phyloP scores from a whole-genome alignment of 1,140 invertebrate genomes.

The Wiebesia pumilae region DNA sequence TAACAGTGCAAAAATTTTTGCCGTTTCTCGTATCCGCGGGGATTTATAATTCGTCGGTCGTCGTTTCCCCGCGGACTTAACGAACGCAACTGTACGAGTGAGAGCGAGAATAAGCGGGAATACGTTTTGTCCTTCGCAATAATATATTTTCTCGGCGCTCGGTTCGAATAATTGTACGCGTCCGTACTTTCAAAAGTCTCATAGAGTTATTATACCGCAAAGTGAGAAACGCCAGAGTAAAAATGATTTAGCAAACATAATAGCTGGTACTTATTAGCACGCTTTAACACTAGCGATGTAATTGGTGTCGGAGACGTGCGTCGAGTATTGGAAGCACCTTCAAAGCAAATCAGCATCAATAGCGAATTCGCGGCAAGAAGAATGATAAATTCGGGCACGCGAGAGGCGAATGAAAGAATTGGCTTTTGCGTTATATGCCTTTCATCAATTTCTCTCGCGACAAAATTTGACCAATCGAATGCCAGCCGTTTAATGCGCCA shows the following conservation, averaged over 20 bases:
- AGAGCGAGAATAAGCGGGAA: neutral
- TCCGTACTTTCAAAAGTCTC: neutral
- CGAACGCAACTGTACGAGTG: neutral
- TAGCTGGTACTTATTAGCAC: conserved; percentile 1
- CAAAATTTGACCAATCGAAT: neutral
- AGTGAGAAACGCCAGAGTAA: neutral
- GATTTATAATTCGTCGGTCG: neutral
- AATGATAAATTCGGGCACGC: too few relatives aligned
- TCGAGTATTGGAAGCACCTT: conserved; percentile 3
- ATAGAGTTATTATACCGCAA: too few relatives aligned
- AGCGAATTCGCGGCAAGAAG: neutral
- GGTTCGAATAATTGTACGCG: neutral
- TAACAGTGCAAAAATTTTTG: conserved; percentile 26
- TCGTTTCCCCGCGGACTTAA: neutral
- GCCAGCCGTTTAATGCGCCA: neutral
- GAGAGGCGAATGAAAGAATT: too few relatives aligned
- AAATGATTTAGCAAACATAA: conserved; percentile 10
- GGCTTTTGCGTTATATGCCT: too few relatives aligned
- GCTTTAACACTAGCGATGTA: conserved; percentile 14
- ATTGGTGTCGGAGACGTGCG: conserved; percentile 28
- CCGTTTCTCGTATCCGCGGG: neutral
- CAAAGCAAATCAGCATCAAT: neutral
- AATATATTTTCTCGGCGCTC: neutral
- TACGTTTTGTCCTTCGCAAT: neutral
- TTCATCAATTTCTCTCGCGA: too few relatives aligned